These are phyloP conservation scores for Teinopalpus imperialis DNA, from an alignment of 2,888 invertebrate species.

Conservation along the genomic window DNA sequence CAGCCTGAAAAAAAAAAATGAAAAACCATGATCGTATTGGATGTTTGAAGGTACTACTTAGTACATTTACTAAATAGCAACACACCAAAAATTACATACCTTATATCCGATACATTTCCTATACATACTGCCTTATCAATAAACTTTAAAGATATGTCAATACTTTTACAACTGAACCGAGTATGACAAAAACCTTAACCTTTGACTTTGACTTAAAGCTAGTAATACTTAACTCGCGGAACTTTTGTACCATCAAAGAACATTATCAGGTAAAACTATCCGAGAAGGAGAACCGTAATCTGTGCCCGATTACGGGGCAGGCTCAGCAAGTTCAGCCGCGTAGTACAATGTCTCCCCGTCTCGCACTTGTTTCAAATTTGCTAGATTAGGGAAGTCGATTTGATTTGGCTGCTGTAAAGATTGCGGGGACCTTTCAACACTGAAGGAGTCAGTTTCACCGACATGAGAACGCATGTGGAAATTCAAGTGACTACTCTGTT, in stretches of 20 bases:
- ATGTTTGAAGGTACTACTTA: no score
- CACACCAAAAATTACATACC: no score
- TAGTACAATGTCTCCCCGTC: slow-evolving; percentile 68
- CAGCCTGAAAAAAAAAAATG: no score
- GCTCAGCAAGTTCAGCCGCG: slow-evolving; percentile 53
- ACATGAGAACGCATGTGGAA: slow-evolving; percentile 73
- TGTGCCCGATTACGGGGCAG: neutral
- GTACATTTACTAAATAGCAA: no score
- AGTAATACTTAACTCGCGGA: no score
- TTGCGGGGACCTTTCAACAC: slow-evolving; percentile 50
- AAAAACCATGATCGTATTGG: no score
- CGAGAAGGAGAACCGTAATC: slow-evolving; percentile 35
- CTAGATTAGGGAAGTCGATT: slow-evolving; percentile 57
- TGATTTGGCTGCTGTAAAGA: slow-evolving; percentile 43
- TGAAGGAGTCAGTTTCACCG: slow-evolving; percentile 42
- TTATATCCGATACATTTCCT: no score
- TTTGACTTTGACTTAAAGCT: no score
- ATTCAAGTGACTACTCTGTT: slow-evolving; percentile 74
- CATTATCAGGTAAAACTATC: slow-evolving; percentile 33
- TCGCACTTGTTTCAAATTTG: slow-evolving; percentile 61
- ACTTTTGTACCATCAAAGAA: slow-evolving; percentile 27
- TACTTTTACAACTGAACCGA: no score
- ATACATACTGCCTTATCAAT: no score
- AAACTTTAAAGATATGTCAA: no score
- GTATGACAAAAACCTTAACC: no score